A percentile compares a stretch with the other conserved stretches of the same genome.
Conservation (phyloP, 1,140 invertebrate genomes). For the Drosophila carrolli region DNA sequence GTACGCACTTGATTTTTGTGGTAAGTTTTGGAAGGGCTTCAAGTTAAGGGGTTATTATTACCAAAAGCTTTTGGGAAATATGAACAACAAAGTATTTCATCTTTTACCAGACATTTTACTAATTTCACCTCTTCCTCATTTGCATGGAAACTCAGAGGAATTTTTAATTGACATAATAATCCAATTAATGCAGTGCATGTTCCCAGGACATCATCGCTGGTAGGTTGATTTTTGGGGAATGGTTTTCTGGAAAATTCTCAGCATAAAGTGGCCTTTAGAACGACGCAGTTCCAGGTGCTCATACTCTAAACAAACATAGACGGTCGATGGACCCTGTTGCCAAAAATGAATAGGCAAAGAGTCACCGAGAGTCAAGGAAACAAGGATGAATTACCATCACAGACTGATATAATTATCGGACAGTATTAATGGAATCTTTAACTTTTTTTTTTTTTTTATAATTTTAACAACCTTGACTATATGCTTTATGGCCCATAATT, state of each 20-base stretch:
- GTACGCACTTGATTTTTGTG: conserved; percentile 44
- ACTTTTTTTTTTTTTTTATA: neutral
- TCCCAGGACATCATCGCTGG: neutral
- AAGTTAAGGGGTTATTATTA: conserved; percentile 5
- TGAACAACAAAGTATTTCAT: too few species aligned
- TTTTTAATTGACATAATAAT: conserved; percentile 1
- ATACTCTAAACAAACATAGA: neutral
- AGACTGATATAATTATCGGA: neutral
- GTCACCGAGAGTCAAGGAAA: neutral
- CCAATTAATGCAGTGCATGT: neutral
- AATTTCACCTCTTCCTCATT: neutral
- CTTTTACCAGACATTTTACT: too few species aligned
- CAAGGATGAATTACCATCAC: neutral
- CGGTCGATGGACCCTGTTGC: neutral
- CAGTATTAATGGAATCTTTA: neutral
- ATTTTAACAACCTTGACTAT: neutral
- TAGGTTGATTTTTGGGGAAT: neutral
- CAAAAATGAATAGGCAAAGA: conserved; percentile 11
- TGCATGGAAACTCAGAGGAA: neutral
- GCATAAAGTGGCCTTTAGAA: neutral
- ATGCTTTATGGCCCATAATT: conserved; percentile 1
- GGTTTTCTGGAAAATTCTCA: neutral
- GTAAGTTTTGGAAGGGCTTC: conserved; percentile 24
- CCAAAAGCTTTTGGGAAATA: too few species aligned
- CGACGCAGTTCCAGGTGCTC: conserved; percentile 9